Conservation (phyloP, 2,797 vertebrate genomes). For the Gymnodraco acuticeps region DNA sequence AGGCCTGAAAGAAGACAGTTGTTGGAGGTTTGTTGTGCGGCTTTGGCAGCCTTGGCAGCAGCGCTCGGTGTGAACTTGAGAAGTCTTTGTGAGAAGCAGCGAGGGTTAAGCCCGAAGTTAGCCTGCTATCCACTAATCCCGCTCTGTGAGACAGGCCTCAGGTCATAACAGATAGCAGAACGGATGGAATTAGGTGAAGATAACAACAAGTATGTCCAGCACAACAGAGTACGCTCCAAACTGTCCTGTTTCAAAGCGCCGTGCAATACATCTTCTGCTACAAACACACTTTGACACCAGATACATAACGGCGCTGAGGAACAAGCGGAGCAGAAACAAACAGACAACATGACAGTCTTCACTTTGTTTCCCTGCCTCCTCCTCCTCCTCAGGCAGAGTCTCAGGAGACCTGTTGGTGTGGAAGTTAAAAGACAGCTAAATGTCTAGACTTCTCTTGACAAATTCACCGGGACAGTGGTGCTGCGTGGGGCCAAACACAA, state of each 20-base stretch:
- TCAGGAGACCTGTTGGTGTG: conserved; percentile 70
- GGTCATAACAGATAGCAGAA: conserved; percentile 48
- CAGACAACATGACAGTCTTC: conserved; percentile 64
- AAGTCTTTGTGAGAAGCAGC: conserved; percentile 56
- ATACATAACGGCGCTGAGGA: conserved; percentile 50
- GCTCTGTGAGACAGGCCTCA: conserved; percentile 42
- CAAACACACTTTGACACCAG: conserved; percentile 60
- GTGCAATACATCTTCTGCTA: conserved; percentile 52
- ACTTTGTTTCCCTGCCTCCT: conserved; percentile 57
- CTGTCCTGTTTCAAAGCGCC: conserved; percentile 56
- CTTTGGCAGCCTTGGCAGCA: conserved; percentile 45
- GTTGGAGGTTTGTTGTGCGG: conserved; percentile 14
- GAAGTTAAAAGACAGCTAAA: conserved; percentile 79
- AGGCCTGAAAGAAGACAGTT: conserved; percentile 27
- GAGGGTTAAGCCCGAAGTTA: conserved; percentile 59
- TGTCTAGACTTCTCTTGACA: conserved; percentile 73
- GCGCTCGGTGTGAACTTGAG: conserved; percentile 54
- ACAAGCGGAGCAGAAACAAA: conserved; percentile 65
- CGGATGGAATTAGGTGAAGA: conserved; percentile 58
- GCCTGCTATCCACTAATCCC: conserved; percentile 52
- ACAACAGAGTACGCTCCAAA: conserved; percentile 40
- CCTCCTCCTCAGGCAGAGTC: conserved; percentile 60
- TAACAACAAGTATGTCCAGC: conserved; percentile 49
- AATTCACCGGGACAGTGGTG: conserved; percentile 70
- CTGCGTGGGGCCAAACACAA: conserved; percentile 61